Percentiles rank a stretch among this genome's conserved stretches.
Conservation (phyloP, 2,888 invertebrate species). For the Drosophila multiciliata region DNA sequence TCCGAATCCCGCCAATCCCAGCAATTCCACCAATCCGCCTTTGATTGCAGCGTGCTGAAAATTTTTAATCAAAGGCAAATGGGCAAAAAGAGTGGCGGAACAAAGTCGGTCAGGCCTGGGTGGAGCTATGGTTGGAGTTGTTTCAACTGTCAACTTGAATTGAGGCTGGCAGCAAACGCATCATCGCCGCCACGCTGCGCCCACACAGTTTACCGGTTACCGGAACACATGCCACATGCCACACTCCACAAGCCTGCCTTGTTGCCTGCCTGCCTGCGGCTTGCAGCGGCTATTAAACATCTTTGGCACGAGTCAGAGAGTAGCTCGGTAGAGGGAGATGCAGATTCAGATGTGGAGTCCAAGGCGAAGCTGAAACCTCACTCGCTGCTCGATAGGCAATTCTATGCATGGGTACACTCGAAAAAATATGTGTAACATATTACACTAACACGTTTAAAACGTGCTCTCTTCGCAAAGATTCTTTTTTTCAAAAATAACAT, state of each 20-base stretch:
- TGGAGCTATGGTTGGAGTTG: conserved; percentile 55
- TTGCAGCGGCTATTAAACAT: conserved; percentile 68
- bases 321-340: conserved; percentile 7
- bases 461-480: background rate
- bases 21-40: conserved; percentile 4
- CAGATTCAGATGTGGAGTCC: conserved; percentile 14
- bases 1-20: background rate
- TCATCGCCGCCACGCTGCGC: conserved; percentile 46
- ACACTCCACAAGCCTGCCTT: conserved; percentile 38
- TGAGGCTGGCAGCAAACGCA: conserved; percentile 47
- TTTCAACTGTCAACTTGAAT: conserved; percentile 74
- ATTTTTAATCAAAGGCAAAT: conserved; percentile 78
- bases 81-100: conserved; percentile 23
- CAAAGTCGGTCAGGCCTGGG: conserved; percentile 65
- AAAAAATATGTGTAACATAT: background rate
- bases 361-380: conserved; percentile 20
- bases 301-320: conserved; percentile 71
- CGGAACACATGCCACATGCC: conserved; percentile 20
- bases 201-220: conserved; percentile 58
- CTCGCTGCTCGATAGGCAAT: conserved; percentile 21
- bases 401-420: conserved; percentile 8
- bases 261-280: conserved; percentile 54
- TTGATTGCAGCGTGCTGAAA: conserved; percentile 69
- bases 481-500: too few relatives aligned
- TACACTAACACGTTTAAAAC: background rate